Conservation (phyloP, 1,140 invertebrate species). For the Halesus radiatus region DNA sequence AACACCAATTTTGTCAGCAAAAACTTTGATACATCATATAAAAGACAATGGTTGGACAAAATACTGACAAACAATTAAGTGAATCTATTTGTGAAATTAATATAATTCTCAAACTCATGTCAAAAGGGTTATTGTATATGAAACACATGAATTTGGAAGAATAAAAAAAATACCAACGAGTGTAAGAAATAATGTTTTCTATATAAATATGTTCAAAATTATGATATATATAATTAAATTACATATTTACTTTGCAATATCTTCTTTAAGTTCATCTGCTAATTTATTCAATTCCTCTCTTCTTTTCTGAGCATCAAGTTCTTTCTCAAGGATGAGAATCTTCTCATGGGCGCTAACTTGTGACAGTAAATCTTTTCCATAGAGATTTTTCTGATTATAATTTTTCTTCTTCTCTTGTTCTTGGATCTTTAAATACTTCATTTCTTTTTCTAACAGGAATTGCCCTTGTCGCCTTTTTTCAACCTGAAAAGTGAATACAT, state of each 20-base stretch:
- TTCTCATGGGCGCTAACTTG: slow-evolving; percentile 3
- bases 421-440: neutral
- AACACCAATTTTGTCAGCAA: too few species aligned
- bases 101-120: too few species aligned
- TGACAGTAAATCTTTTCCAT: slow-evolving; percentile 34
- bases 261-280: neutral
- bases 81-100: too few species aligned
- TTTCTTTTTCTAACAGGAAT: neutral
- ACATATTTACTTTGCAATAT: neutral
- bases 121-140: too few species aligned
- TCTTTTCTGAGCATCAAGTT: slow-evolving; percentile 1
- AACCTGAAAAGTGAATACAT: slow-evolving; percentile 17
- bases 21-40: too few species aligned
- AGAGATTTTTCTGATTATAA: slow-evolving; percentile 21
- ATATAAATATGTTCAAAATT: too few species aligned
- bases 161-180: too few species aligned
- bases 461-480: slow-evolving; percentile 8
- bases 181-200: too few species aligned
- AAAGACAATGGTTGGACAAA: too few species aligned
- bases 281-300: slow-evolving; percentile 26
- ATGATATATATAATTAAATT: too few species aligned
- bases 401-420: neutral
- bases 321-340: neutral
- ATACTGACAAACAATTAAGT: too few species aligned
- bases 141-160: too few species aligned